These are phyloP conservation scores for Malurus elegans DNA, from an alignment of 2,113 vertebrate species.

Conservation along the genomic window DNA sequence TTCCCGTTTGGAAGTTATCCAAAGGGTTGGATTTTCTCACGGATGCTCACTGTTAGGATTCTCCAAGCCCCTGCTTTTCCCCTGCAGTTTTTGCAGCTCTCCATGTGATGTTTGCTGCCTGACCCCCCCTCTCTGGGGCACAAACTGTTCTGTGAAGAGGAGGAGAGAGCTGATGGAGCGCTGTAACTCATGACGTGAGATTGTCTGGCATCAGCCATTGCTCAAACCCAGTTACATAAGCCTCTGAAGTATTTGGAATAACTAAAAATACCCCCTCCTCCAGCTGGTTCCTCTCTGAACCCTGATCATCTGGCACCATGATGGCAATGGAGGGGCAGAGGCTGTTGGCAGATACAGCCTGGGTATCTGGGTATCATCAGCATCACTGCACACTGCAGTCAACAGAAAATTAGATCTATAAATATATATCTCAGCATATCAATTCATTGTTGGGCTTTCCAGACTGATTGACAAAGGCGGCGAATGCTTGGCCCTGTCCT, in stretches of 20 bases:
- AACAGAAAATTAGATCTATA: fast-evolving
- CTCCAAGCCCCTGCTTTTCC: not conserved
- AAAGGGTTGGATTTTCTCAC: not conserved
- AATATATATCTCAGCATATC: too few species aligned
- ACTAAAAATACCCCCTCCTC: constrained; percentile 18
- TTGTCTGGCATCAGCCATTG: constrained; percentile 5
- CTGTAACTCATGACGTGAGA: not conserved
- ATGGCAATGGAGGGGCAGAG: not conserved
- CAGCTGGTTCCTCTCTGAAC: not conserved
- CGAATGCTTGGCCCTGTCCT: not conserved
- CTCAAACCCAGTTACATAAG: constrained; percentile 38
- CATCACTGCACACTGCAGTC: fast-evolving
- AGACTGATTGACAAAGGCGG: not conserved
- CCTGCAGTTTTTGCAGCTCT: not conserved
- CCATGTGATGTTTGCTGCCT: not conserved
- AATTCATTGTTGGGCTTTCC: fast-evolving
- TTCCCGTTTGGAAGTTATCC: not conserved
- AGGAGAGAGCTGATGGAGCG: not conserved
- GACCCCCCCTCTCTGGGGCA: not conserved
- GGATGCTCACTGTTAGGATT: not conserved
- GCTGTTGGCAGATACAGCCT: not conserved
- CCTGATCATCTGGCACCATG: not conserved
- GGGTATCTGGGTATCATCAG: not conserved
- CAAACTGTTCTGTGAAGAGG: constrained; percentile 1
- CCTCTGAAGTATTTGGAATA: not conserved